Base-by-base conservation (phyloP, 2,888 invertebrate genomes). In the Bellardia pandia region DNA sequence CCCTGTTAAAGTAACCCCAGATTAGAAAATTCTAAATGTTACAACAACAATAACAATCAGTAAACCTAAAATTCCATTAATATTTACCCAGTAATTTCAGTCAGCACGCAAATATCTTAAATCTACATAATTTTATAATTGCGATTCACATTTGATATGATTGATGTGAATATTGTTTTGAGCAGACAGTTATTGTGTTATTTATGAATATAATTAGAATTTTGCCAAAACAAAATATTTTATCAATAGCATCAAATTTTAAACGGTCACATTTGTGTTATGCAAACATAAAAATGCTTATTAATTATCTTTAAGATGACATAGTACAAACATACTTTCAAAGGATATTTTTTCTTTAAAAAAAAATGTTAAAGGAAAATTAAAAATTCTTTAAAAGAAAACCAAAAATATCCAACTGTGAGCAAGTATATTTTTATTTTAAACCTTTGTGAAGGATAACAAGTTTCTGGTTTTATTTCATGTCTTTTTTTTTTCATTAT, bases 91-190 rank as follows among this genome's bases (percentile, higher is more conserved):
- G 30, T 30, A 30, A 58, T 45, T 13, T 30, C 4, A 3, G 3
- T 58, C 3, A 58, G 11, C 3, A 58, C 4, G 30, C 37, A 56
- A 56, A 37, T 58, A 76, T 58, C 30, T 37, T 64, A 13, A 78
- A 72, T 80, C 33, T 30, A 33, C n/a, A 7, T 9, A 56, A 7
- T 9, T 40, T 0, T 33, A 9, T n/a, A 16, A 53, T 40, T 71
- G 40, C 14, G 37, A 71, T 69, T 56, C 30, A 78, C 2, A 85
- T 86, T 79, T 78, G 82, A 88, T 81, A 82, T 93, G 93, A 93
- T 93, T 93, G 93, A 93, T 93, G 91, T 90, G 86, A 84, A 90
- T 90, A 91, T 93, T 93, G 91, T 92, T 91, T 88, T 85, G 74
- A 83, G 88, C 89, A 91, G 92, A 89, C 93, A 93, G 91, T 86